A percentile compares a stretch with the other conserved stretches of the same genome.
Evolutionary conservation across 2,888 invertebrate species (phyloP).

Genomic region (Linhomoeus sp.): DNA sequence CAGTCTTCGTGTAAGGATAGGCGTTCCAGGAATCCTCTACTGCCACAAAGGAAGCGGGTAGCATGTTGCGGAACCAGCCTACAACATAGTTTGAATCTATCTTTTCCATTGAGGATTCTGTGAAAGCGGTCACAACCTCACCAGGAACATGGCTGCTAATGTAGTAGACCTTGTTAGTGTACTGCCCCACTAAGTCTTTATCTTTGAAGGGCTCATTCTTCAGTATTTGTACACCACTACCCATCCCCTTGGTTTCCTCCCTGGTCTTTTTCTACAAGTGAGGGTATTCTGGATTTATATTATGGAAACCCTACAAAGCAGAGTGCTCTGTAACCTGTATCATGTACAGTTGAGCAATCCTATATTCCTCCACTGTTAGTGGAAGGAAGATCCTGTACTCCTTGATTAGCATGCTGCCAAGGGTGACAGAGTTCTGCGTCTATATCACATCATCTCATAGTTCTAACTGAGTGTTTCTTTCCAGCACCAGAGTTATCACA

Average conservation of each 20-base stretch:
- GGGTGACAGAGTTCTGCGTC: too few species aligned
- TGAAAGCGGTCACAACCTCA: constrained; percentile 21
- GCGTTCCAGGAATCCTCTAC: constrained; percentile 99
- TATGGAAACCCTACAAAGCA: constrained; percentile 1
- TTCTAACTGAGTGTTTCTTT: too few species aligned
- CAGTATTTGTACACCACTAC: constrained; percentile 92
- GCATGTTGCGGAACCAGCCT: constrained; percentile 41
- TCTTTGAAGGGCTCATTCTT: constrained; percentile 87
- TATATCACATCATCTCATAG: too few species aligned
- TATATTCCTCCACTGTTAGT: constrained; percentile 90
- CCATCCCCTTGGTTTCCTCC: constrained; percentile 87
- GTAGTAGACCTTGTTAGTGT: constrained; percentile 95
- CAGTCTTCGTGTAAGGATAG: constrained; percentile 90
- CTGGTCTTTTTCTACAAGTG: constrained; percentile 82
- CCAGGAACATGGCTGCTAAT: constrained; percentile 91
- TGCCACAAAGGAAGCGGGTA: constrained; percentile 31
- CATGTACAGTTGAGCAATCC: constrained; percentile 97
- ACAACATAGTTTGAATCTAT: constrained; percentile 2
- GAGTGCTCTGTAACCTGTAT: constrained; percentile 39
- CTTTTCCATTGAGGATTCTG: too few species aligned
- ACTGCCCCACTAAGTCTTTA: constrained; percentile 54
- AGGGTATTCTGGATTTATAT: neutral
- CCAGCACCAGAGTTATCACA: too few species aligned
- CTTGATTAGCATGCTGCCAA: constrained; percentile 75
- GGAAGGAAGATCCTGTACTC: constrained; percentile 96